These are phyloP conservation scores for Coelopa pilipes DNA, from an alignment of 2,888 invertebrate genomes.

Conservation along the genomic window DNA sequence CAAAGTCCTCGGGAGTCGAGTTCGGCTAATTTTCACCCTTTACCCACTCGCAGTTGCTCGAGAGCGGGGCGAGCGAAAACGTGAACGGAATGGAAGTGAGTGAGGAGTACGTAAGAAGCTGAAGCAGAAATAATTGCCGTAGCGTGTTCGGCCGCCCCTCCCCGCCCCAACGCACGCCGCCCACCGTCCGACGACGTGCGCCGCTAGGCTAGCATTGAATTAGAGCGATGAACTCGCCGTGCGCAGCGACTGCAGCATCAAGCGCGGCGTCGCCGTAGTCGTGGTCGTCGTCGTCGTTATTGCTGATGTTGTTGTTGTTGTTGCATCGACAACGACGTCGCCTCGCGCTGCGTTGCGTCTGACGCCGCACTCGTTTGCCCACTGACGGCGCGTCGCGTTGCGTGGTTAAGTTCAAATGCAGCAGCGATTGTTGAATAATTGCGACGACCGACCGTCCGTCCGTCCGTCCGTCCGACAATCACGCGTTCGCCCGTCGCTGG, in stretches of 20 bases:
- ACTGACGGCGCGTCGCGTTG: constrained; percentile 1
- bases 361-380: not conserved
- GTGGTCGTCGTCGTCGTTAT: no score
- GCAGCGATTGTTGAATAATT: constrained; percentile 21
- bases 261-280: not conserved
- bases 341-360: constrained; percentile 9
- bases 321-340: not conserved
- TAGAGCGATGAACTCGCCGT: constrained; percentile 61
- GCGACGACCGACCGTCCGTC: not conserved
- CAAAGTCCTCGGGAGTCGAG: no score
- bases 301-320: no score
- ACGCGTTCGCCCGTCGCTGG: not conserved
- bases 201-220: constrained; percentile 57
- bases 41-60: no score
- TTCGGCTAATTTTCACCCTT: no score
- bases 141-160: no score
- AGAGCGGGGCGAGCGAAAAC: no score
- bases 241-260: constrained; percentile 14
- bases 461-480: not conserved
- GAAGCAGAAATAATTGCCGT: no score
- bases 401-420: constrained; percentile 4
- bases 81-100: no score
- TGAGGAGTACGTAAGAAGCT: no score
- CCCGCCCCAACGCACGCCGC: no score
- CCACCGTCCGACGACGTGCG: not conserved